Evolutionary conservation across 2,888 invertebrate species (phyloP).

Genomic region (Lithophane ornitopus): DNA sequence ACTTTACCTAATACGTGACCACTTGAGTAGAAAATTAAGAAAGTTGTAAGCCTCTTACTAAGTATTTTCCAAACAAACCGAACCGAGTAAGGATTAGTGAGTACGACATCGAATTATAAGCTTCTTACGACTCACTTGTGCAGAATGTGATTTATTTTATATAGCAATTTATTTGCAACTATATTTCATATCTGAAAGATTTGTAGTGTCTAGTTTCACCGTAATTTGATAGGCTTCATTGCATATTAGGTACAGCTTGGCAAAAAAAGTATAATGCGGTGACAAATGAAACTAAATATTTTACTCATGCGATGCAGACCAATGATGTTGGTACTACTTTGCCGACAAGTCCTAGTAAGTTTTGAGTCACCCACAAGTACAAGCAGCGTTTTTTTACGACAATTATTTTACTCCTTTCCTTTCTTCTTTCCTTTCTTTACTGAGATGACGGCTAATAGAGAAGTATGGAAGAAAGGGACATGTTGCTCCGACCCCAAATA

Average conservation of each 20-base stretch:
- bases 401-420: too few species aligned
- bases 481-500: too few species aligned
- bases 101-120: conserved; percentile 10
- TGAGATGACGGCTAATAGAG: too few species aligned
- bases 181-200: conserved; percentile 2
- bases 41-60: conserved; percentile 29
- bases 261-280: too few species aligned
- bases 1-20: neutral
- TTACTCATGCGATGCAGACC: too few species aligned
- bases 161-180: conserved; percentile 18
- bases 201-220: neutral
- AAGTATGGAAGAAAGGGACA: too few species aligned
- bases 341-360: too few species aligned
- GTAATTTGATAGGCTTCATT: conserved; percentile 17
- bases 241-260: neutral
- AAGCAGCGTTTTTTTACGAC: too few species aligned
- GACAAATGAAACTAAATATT: too few species aligned
- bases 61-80: conserved; percentile 27
- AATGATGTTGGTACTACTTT: too few species aligned
- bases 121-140: conserved; percentile 8
- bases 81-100: conserved; percentile 27
- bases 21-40: conserved; percentile 6
- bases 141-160: conserved; percentile 1
- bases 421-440: too few species aligned
- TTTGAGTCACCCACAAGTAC: too few species aligned